These are phyloP conservation scores for Batillaria attramentaria DNA, from an alignment of 1,140 invertebrate genomes.

Conservation along the genomic window DNA sequence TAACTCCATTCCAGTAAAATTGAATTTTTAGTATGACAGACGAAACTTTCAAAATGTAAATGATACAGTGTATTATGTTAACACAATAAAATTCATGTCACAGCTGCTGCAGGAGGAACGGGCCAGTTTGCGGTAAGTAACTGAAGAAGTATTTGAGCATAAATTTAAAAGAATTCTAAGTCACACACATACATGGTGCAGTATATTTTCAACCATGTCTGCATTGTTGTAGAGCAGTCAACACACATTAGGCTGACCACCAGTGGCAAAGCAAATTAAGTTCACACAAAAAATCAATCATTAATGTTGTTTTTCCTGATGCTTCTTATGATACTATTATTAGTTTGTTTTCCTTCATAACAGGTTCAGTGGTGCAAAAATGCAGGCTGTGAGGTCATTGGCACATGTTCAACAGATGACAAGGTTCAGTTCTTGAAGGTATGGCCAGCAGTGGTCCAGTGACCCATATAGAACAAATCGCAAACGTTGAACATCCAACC, in stretches of 20 bases:
- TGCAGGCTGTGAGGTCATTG: slow-evolving; percentile 71
- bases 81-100: slow-evolving; percentile 20
- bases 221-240: no score
- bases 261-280: neutral
- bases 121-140: slow-evolving; percentile 70
- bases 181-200: no score
- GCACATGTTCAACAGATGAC: slow-evolving; percentile 70
- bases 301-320: neutral
- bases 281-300: neutral
- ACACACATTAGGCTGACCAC: no score
- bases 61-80: no score
- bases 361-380: slow-evolving; percentile 71
- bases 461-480: no score
- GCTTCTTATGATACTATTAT: no score
- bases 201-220: no score
- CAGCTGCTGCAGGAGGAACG: slow-evolving; percentile 72
- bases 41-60: no score
- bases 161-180: neutral
- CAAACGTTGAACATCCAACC: no score
- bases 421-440: slow-evolving; percentile 71
- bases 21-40: no score
- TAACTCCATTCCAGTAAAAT: no score
- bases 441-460: no score
- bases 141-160: neutral
- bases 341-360: slow-evolving; percentile 20